Evolutionary conservation across 2,797 vertebrate genomes (phyloP), one percentile per base, ranked within the genome.

Genomic region (Uromys caudimaculatus): DNA sequence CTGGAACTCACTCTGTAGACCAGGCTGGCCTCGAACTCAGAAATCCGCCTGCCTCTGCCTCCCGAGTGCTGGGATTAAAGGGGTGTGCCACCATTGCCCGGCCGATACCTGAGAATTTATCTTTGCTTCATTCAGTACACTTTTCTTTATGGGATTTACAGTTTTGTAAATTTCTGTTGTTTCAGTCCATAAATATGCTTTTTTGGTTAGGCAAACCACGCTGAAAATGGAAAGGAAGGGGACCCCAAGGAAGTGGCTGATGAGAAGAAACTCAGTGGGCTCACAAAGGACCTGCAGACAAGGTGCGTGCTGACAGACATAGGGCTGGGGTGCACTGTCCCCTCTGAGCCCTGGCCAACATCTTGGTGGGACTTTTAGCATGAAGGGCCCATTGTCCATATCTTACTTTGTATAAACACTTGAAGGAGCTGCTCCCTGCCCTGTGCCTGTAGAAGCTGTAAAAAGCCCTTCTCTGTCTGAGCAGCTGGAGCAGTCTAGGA

Each of bases 251-350:
- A 38, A 1, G 56, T 98, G 71, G 52, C 56, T 0, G 95, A 97
- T 0, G 78, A 98, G 90, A 98, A 98, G 44, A 4, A 89, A 82
- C 99, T 99, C 97, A 99, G 99, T 32, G 88, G 98, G 83, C 98
- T 99, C 96, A 98, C 99, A 3, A 98, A 98, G 97, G 98, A 98
- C 10, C 98, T 99, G 82, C 97, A 98, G 92, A 98, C 98, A 95
- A 99, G 99, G 99, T 99, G 98, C 0, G 41, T 50, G 54, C 35
- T 3, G 2, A 64, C 19, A 41, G 14, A 2, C 1, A 0, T 0
- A 4, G 44, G 73, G 50, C 23, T n/a, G 3, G 81, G 29, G 50
- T 29, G 13, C n/a, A 3, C 11, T 17, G 24, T 50, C 41, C 29
- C 47, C 54, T 27, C 47, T 29, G 6, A 1, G 11, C 14, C 41